Evolutionary conservation across 1,140 invertebrate genomes (phyloP).

Genomic region (Scaptodrosophila lebanonensis): DNA sequence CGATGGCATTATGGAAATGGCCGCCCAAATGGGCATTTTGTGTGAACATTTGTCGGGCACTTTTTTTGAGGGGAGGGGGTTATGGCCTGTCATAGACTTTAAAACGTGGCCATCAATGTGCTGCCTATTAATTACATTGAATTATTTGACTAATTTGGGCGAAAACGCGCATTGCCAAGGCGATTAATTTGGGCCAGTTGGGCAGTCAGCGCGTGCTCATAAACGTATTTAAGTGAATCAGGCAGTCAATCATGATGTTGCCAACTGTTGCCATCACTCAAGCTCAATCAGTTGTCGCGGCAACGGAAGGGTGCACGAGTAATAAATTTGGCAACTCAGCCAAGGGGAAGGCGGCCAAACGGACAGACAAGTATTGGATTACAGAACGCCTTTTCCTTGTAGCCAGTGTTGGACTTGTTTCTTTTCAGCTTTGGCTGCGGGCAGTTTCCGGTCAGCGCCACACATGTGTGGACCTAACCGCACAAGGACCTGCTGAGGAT

Average conservation of each 20-base stretch:
- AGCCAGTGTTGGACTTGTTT: background rate
- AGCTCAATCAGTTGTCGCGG: slow-evolving; percentile 41
- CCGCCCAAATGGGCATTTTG: slow-evolving; percentile 49
- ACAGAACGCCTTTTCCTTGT: slow-evolving; percentile 40
- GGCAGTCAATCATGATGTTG: slow-evolving; percentile 65
- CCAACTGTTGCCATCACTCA: slow-evolving; percentile 71
- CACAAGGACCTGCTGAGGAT: slow-evolving; percentile 27
- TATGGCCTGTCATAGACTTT: slow-evolving; percentile 30
- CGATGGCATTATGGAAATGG: slow-evolving; percentile 54
- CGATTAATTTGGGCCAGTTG: slow-evolving; percentile 45
- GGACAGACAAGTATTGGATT: slow-evolving; percentile 56
- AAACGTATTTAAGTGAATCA: background rate
- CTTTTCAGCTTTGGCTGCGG: slow-evolving; percentile 25
- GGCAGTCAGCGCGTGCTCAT: slow-evolving; percentile 6
- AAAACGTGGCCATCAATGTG: slow-evolving; percentile 40
- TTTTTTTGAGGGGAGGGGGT: background rate
- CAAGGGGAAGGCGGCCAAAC: too few species aligned
- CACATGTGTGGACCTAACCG: slow-evolving; percentile 34
- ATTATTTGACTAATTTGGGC: slow-evolving; percentile 61
- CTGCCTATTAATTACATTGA: slow-evolving; percentile 51
- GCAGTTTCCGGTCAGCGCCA: slow-evolving; percentile 36
- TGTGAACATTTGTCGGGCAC: slow-evolving; percentile 35
- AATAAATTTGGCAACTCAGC: too few species aligned
- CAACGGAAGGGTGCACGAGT: slow-evolving; percentile 38
- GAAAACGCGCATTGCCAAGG: slow-evolving; percentile 52